phyloP scores from a whole-genome alignment of 2,113 vertebrate species.

The Glaucidium brasilianum region DNA sequence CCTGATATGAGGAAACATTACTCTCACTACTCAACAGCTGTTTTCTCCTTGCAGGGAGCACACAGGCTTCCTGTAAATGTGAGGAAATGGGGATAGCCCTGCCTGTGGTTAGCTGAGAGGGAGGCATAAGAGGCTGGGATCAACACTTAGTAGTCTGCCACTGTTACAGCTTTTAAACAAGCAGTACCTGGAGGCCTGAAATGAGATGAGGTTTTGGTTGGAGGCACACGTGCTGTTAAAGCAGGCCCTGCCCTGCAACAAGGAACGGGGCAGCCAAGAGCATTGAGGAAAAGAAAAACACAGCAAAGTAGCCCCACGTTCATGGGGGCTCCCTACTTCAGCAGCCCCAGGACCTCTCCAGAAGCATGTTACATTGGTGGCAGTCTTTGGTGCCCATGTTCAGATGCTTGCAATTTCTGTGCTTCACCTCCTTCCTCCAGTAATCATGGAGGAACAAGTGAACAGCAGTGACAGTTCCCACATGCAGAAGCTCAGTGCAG shows the following conservation, averaged over 20 bases:
- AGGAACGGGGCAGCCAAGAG: not conserved
- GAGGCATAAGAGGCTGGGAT: not conserved
- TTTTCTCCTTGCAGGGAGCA: not conserved
- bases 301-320: not conserved
- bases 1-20: slow-evolving; percentile 24
- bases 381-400: not conserved
- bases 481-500: not conserved
- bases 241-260: not conserved
- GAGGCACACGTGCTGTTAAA: not conserved
- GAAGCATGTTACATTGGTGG: fast-evolving
- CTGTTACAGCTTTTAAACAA: not conserved
- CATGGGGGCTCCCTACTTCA: not conserved
- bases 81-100: not conserved
- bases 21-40: not conserved
- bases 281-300: not conserved
- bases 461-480: not conserved
- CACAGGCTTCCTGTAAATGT: not conserved
- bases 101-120: not conserved
- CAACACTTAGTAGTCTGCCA: not conserved
- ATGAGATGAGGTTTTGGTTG: not conserved
- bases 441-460: not conserved
- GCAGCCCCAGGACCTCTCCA: not conserved
- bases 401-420: not conserved
- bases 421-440: not conserved
- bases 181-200: not conserved